Conservation (phyloP, 2,797 vertebrate species). For the Enteromius afrohamiltoni region DNA sequence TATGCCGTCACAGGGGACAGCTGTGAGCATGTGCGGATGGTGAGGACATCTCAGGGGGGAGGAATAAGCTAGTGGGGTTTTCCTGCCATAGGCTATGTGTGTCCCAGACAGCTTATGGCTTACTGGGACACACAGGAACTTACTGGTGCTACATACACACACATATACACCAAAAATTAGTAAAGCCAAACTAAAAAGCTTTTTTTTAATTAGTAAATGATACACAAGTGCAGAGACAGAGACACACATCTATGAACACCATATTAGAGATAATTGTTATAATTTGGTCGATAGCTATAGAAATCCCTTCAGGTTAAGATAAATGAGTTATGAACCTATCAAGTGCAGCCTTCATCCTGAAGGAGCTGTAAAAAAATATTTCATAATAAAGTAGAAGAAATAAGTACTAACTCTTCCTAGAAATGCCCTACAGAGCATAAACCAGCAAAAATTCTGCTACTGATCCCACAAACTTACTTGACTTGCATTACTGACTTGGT, state of each 20-base stretch:
- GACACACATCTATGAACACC: slow-evolving; percentile 8
- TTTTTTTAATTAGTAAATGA: slow-evolving; percentile 46
- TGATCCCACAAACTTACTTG: background rate
- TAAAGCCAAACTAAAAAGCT: slow-evolving; percentile 30
- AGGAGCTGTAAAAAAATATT: background rate
- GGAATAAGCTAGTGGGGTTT: slow-evolving; percentile 27
- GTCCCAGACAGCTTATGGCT: background rate
- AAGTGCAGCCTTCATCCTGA: slow-evolving; percentile 19
- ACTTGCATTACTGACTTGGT: background rate
- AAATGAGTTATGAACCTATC: background rate
- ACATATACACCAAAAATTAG: background rate
- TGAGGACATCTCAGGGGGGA: background rate
- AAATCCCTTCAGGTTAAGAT: slow-evolving; percentile 5
- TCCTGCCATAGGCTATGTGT: slow-evolving; percentile 35
- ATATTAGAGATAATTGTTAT: slow-evolving; percentile 9
- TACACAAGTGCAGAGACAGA: slow-evolving; percentile 20
- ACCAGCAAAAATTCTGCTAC: background rate
- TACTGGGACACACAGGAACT: background rate
- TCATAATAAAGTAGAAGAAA: background rate
- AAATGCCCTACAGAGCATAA: background rate
- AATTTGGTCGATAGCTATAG: slow-evolving; percentile 8
- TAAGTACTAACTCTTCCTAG: background rate
- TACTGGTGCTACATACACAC: slow-evolving; percentile 7
- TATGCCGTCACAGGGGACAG: slow-evolving; percentile 41
- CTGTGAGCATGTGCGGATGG: slow-evolving; percentile 13